Base-by-base conservation (phyloP, 2,888 invertebrate species). In the Parasteatoda lunata region DNA sequence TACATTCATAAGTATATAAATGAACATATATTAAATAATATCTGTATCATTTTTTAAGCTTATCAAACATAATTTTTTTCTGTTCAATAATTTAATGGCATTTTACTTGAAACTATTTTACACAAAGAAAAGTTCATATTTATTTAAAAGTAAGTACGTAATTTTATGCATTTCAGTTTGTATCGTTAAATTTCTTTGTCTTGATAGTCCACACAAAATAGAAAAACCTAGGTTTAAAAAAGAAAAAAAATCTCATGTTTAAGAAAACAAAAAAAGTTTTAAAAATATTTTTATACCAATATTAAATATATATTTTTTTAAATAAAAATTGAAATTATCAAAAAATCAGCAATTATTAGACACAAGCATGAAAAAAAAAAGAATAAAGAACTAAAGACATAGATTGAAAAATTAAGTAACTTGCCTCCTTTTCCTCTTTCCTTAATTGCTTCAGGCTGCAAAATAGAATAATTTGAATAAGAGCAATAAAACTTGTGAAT, bases 371-470 rank as follows among this genome's bases (percentile, higher is more conserved):
- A 30, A 30, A 30, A 30, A 30, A 30, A 30, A 30, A 30, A 30
- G 30, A 30, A 30, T 30, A 30, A 30, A 30, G 30, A 30, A 2
- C 30, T 52, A 30, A 52, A 73, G 54, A 30, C 11, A 8, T 5
- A 72, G 54, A 52, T 47, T 0, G 52, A 77, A 8, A 77, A 77
- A 77, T 8, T 9, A 59, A 49, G 49, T 65, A 15, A 68, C 59
- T 72, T 82, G 82, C 86, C 72, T 45, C 48, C 77, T 51, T 48
- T 73, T 45, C 70, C 81, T 70, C 70, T 82, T 77, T 87, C 86
- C 64, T 77, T 73, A n/a, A 30, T 49, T 64, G 72, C 77, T 78
- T 82, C 77, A 15, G 81, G 82, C 86, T 87, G 13, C 0, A 84
- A 64, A 52, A 54, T 66, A 47, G 59, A 68, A 69, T 13, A 64